phyloP scores from a whole-genome alignment of 2,113 vertebrate species.

The Nicator chloris region DNA sequence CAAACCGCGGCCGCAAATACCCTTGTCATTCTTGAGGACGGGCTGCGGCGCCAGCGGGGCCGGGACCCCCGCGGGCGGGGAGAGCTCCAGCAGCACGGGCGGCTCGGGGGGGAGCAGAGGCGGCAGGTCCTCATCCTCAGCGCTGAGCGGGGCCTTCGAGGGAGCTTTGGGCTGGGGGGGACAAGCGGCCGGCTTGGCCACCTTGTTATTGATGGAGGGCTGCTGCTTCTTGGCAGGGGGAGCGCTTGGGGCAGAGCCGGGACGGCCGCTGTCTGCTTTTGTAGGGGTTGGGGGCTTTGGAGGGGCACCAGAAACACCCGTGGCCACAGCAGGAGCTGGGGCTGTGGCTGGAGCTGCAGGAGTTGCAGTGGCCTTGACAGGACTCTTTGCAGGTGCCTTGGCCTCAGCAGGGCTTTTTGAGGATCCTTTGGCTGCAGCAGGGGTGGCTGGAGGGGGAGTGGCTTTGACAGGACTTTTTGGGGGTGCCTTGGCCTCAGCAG shows the following conservation, averaged over 20 bases:
- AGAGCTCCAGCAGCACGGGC: conserved; percentile 3
- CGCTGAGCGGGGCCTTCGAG: neutral
- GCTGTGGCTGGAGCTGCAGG: neutral
- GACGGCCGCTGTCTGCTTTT: neutral
- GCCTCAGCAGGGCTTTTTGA: neutral
- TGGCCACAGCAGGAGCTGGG: neutral
- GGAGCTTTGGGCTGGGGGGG: conserved; percentile 23
- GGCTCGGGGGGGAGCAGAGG: conserved; percentile 89
- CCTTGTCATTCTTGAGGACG: conserved; percentile 91
- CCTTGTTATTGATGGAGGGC: conserved; percentile 15
- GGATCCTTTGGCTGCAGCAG: neutral
- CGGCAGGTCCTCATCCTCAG: conserved; percentile 86
- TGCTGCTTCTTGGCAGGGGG: conserved; percentile 24
- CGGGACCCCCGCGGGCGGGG: neutral
- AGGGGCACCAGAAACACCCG: neutral
- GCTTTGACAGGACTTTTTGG: neutral
- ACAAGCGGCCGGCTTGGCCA: neutral
- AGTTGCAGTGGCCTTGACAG: neutral
- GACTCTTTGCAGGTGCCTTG: neutral
- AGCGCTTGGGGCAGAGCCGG: neutral
- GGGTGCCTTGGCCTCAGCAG: neutral
- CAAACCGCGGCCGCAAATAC: conserved; percentile 79
- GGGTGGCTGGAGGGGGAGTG: neutral
- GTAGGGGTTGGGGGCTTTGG: neutral
- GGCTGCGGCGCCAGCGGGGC: conserved; percentile 38